Evolutionary conservation across 2,113 vertebrate genomes (phyloP).

Genomic region (Silurus meridionalis): DNA sequence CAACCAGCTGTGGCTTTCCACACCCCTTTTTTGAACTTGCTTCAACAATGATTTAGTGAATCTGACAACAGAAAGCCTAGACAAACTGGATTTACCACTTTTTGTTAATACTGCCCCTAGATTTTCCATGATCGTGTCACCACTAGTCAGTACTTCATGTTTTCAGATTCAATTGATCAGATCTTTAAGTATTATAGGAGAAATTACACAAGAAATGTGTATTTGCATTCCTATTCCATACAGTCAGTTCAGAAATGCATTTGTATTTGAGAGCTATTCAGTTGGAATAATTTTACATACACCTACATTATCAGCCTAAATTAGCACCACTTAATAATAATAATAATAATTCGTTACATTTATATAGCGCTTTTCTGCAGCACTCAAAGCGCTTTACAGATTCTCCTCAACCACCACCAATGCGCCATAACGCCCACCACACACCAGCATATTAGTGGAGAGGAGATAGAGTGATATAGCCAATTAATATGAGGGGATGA

Average conservation of each 20-base stretch:
- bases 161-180: not conserved
- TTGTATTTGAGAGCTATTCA: not conserved
- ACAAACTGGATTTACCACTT: conserved; percentile 14
- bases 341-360: too few species aligned
- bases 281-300: not conserved
- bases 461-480: too few species aligned
- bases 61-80: not conserved
- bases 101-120: not conserved
- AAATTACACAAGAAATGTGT: not conserved
- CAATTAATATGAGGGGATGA: too few species aligned
- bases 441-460: too few species aligned
- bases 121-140: not conserved
- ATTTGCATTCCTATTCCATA: not conserved
- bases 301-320: too few species aligned
- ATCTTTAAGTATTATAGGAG: not conserved
- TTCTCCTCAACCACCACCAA: too few species aligned
- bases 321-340: too few species aligned
- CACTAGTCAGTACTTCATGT: not conserved
- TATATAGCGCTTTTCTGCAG: too few species aligned
- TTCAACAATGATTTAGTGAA: conserved; percentile 12
- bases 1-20: conserved; percentile 20
- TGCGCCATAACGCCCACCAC: too few species aligned
- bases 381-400: too few species aligned
- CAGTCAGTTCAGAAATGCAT: too few species aligned
- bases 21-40: not conserved